Conservation (phyloP, 2,888 invertebrate genomes). For the Muschampia plurimacula region DNA sequence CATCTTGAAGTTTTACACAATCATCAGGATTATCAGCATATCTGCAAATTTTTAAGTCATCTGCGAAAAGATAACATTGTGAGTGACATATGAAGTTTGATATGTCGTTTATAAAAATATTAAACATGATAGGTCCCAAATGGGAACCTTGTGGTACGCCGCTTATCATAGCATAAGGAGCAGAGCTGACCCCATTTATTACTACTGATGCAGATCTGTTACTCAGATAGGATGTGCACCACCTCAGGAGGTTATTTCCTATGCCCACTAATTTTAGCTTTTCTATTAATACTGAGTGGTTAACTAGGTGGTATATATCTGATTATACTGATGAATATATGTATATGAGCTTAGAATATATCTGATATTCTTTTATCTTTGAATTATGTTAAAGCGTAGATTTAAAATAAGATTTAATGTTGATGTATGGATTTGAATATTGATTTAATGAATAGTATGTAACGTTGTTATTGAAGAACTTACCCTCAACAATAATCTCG, state of each 20-base stretch:
- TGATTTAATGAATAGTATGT: no score
- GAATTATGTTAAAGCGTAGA: no score
- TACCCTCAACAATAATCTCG: constrained; percentile 92
- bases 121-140: constrained; percentile 18
- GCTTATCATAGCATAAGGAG: not conserved
- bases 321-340: no score
- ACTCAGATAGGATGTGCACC: constrained; percentile 16
- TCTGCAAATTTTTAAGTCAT: constrained; percentile 24
- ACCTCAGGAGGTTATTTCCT: not conserved
- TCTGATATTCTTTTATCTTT: no score
- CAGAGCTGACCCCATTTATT: not conserved
- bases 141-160: constrained; percentile 24
- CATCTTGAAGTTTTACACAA: not conserved
- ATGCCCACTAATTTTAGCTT: constrained; percentile 7
- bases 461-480: not conserved
- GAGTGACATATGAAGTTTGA: constrained; percentile 6
- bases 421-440: no score
- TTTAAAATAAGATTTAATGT: no score
- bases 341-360: no score
- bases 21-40: not conserved
- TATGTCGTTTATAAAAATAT: constrained; percentile 23
- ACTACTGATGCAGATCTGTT: constrained; percentile 6
- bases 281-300: constrained; percentile 4
- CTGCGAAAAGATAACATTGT: constrained; percentile 13
- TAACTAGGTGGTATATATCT: not conserved